Percentiles rank a stretch among this genome's conserved stretches.
Evolutionary conservation across 2,113 vertebrate species (phyloP).

Genomic region (Marmota monax): DNA sequence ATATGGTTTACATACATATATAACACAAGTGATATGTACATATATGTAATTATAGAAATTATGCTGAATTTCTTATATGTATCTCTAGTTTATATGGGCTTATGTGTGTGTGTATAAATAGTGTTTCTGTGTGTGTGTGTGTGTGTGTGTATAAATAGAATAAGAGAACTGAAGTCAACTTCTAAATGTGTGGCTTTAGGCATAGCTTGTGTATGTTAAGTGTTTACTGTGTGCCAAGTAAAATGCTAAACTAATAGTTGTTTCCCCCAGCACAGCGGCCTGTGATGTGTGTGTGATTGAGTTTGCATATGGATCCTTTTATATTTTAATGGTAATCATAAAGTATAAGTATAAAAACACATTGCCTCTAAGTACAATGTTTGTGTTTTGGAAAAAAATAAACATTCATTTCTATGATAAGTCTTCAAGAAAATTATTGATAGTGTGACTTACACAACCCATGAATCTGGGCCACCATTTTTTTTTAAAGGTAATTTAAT

Average conservation of each 20-base stretch:
- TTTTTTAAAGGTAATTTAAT: background rate
- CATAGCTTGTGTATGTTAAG: background rate
- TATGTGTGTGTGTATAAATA: background rate
- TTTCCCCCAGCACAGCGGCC: background rate
- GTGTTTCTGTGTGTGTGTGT: background rate
- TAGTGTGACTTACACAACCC: background rate
- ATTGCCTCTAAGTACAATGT: background rate
- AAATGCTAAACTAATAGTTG: background rate
- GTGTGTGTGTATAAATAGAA: fast-evolving
- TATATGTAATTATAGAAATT: background rate
- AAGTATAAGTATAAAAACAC: background rate
- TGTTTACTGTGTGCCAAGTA: background rate
- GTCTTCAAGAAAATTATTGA: background rate
- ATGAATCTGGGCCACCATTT: fast-evolving
- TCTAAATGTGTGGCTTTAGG: background rate
- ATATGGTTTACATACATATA: too few relatives aligned
- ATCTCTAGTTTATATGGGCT: too few relatives aligned
- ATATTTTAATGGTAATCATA: background rate
- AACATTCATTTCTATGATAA: background rate
- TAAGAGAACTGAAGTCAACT: background rate
- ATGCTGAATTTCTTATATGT: too few relatives aligned
- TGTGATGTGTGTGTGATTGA: background rate
- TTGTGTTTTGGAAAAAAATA: background rate
- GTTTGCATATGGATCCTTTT: background rate
- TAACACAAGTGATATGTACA: background rate